phyloP scores from a whole-genome alignment of 2,888 invertebrate species.

The Meghimatium bilineatum region DNA sequence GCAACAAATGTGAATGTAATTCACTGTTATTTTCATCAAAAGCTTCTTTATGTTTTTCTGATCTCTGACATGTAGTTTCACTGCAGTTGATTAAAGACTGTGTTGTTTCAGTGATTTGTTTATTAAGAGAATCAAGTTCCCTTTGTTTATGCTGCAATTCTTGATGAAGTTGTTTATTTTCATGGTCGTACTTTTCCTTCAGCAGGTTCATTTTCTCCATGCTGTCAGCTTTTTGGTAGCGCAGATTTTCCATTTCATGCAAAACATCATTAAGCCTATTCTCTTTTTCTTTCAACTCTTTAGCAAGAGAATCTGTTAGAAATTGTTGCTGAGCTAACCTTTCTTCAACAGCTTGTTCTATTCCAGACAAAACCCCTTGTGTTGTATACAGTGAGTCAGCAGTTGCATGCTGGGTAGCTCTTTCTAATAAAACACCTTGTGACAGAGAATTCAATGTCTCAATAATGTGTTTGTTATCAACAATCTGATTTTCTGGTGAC shows the following conservation, averaged over 20 bases:
- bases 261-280: constrained; percentile 53
- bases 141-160: constrained; percentile 38
- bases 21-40: not conserved
- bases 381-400: constrained; percentile 61
- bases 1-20: not conserved
- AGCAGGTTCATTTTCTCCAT: constrained; percentile 33
- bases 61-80: not conserved
- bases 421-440: constrained; percentile 57
- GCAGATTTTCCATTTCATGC: constrained; percentile 54
- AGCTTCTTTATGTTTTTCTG: not conserved
- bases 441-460: constrained; percentile 50
- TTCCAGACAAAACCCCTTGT: constrained; percentile 58
- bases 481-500: not conserved
- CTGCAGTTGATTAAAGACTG: constrained; percentile 14
- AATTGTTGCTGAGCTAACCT: constrained; percentile 59
- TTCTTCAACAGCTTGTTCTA: constrained; percentile 62
- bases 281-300: constrained; percentile 60
- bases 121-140: constrained; percentile 33
- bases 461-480: constrained; percentile 32
- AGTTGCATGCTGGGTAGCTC: constrained; percentile 60
- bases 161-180: constrained; percentile 30
- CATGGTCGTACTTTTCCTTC: constrained; percentile 21
- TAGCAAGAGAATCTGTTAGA: constrained; percentile 59
- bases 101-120: constrained; percentile 19
- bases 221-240: not conserved